A percentile compares a stretch with the other conserved stretches of the same genome.
phyloP scores from a whole-genome alignment of 2,797 vertebrate species.

The Microctenopoma steveboyesi region DNA sequence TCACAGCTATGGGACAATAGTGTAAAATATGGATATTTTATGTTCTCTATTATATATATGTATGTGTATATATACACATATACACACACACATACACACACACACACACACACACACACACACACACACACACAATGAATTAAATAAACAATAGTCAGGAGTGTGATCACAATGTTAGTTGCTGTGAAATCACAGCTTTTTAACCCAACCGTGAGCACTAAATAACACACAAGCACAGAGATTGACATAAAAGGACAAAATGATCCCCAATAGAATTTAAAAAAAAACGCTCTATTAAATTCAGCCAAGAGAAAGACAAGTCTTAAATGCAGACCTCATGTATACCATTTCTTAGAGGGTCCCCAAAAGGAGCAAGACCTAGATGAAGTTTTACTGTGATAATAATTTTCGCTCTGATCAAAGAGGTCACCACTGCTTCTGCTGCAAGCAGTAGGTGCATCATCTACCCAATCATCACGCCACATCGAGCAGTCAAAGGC shows the following conservation, averaged over 20 bases:
- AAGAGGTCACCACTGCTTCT: slow-evolving; percentile 67
- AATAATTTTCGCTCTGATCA: slow-evolving; percentile 64
- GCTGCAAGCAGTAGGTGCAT: slow-evolving; percentile 58
- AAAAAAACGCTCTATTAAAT: slow-evolving; percentile 78
- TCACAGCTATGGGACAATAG: slow-evolving; percentile 75
- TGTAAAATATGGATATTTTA: slow-evolving; percentile 65
- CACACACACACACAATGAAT: slow-evolving; percentile 56
- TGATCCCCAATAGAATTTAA: slow-evolving; percentile 72
- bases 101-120: slow-evolving; percentile 49
- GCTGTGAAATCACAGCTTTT: slow-evolving; percentile 74
- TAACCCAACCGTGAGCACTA: slow-evolving; percentile 74
- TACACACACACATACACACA: slow-evolving; percentile 23
- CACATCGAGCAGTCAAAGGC: slow-evolving; percentile 74
- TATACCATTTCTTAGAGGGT: slow-evolving; percentile 59
- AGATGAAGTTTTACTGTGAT: slow-evolving; percentile 64
- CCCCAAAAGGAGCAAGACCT: slow-evolving; percentile 60
- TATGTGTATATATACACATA: slow-evolving; percentile 59
- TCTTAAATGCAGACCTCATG: slow-evolving; percentile 75
- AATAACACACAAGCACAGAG: slow-evolving; percentile 80
- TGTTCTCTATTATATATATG: slow-evolving; percentile 53
- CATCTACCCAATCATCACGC: slow-evolving; percentile 69
- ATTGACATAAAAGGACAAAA: slow-evolving; percentile 77
- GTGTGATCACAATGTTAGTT: slow-evolving; percentile 78
- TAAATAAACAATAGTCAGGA: slow-evolving; percentile 78
- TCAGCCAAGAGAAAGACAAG: slow-evolving; percentile 76